Percentiles rank a stretch among this genome's conserved stretches.
Evolutionary conservation across 2,888 invertebrate genomes (phyloP).

Genomic region (Beris morrisii): DNA sequence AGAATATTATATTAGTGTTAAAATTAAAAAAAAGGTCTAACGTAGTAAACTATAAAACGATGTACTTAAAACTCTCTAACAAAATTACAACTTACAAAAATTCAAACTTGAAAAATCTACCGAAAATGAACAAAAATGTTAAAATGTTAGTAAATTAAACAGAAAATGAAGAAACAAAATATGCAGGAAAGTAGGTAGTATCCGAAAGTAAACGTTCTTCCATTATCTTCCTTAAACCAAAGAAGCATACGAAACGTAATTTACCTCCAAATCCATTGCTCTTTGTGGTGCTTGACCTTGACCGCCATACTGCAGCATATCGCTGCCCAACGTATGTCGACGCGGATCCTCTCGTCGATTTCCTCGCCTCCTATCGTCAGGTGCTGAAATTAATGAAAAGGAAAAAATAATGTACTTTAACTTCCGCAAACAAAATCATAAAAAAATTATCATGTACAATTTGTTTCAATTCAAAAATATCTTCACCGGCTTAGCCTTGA

Average conservation of each 20-base stretch:
- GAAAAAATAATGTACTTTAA: too few species aligned
- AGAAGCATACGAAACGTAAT: slow-evolving; percentile 39
- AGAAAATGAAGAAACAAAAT: slow-evolving; percentile 15
- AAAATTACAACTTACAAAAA: too few species aligned
- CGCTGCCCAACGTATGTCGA: slow-evolving; percentile 78
- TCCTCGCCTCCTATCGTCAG: slow-evolving; percentile 53
- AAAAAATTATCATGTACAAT: too few species aligned
- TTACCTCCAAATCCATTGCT: slow-evolving; percentile 78
- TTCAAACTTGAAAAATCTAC: too few species aligned
- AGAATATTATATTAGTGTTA: slow-evolving; percentile 19
- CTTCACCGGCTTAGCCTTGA: slow-evolving; percentile 6
- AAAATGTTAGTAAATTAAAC: slow-evolving; percentile 27
- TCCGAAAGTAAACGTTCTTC: slow-evolving; percentile 21
- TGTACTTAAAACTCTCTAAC: too few species aligned
- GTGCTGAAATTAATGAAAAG: slow-evolving; percentile 42
- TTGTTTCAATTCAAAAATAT: too few species aligned
- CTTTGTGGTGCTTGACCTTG: slow-evolving; percentile 55
- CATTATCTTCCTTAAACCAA: slow-evolving; percentile 25
- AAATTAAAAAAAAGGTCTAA: slow-evolving; percentile 7
- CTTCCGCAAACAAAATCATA: too few species aligned
- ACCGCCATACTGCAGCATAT: slow-evolving; percentile 65
- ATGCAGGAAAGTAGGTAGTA: slow-evolving; percentile 17
- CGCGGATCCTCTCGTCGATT: slow-evolving; percentile 76
- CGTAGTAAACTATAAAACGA: too few species aligned
- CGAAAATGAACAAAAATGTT: background rate